phyloP scores from a whole-genome alignment of 2,797 vertebrate species.

The Danio aesculapii region DNA sequence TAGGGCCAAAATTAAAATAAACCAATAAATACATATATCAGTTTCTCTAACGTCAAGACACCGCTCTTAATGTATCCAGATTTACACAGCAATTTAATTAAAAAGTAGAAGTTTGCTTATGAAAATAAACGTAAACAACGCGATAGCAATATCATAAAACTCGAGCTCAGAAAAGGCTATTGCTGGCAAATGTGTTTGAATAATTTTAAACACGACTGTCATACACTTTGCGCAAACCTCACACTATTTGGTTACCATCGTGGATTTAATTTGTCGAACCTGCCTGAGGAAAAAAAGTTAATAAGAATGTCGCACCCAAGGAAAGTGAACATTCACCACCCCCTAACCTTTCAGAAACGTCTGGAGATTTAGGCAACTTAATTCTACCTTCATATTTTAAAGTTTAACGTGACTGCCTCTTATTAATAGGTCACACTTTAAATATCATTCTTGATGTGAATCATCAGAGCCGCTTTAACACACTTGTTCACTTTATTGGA shows the following conservation, averaged over 20 bases:
- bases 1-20: neutral
- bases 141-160: slow-evolving; percentile 53
- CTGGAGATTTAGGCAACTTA: slow-evolving; percentile 61
- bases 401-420: slow-evolving; percentile 33
- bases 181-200: slow-evolving; percentile 70
- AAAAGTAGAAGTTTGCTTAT: slow-evolving; percentile 54
- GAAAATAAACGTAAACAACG: slow-evolving; percentile 51
- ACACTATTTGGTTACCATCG: slow-evolving; percentile 72
- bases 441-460: slow-evolving; percentile 58
- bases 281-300: slow-evolving; percentile 62
- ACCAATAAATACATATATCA: slow-evolving; percentile 10
- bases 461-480: slow-evolving; percentile 29
- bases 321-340: slow-evolving; percentile 59
- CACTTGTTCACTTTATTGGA: slow-evolving; percentile 18
- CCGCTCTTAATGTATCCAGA: neutral
- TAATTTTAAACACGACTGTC: slow-evolving; percentile 73
- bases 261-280: slow-evolving; percentile 77
- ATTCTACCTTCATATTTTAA: slow-evolving; percentile 53
- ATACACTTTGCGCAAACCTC: slow-evolving; percentile 64
- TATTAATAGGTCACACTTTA: slow-evolving; percentile 59
- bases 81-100: slow-evolving; percentile 18
- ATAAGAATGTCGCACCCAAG: slow-evolving; percentile 64
- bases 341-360: slow-evolving; percentile 69
- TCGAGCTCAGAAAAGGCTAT: slow-evolving; percentile 59
- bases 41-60: neutral